Evolutionary conservation across 2,797 vertebrate genomes (phyloP).

Genomic region (Muscicapa striata): DNA sequence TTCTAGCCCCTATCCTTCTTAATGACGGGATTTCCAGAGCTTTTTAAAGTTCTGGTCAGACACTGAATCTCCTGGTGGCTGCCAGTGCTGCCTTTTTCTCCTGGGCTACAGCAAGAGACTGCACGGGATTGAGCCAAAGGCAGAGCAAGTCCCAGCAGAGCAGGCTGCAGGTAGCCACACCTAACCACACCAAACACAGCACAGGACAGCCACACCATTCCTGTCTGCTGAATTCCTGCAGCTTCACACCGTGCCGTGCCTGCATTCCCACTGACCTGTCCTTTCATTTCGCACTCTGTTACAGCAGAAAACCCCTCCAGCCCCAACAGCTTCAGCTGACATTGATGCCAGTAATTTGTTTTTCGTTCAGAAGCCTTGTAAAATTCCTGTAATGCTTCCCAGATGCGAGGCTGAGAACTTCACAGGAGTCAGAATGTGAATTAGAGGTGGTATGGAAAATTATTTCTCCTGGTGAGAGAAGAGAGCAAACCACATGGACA

Average conservation of each 20-base stretch:
- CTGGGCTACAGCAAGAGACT: not conserved
- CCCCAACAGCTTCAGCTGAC: not conserved
- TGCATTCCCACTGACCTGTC: not conserved
- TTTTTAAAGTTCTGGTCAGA: not conserved
- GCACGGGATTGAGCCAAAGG: fast-evolving
- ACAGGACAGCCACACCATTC: not conserved
- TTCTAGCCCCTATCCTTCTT: not conserved
- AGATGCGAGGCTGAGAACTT: not conserved
- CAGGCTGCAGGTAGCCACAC: not conserved
- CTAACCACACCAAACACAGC: not conserved
- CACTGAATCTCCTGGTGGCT: not conserved
- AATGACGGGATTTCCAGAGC: not conserved
- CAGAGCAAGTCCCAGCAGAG: not conserved
- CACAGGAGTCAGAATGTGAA: not conserved
- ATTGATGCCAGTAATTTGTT: not conserved
- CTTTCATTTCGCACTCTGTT: not conserved
- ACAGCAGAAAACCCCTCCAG: not conserved
- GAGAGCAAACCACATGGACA: not conserved
- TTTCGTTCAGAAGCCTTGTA: not conserved
- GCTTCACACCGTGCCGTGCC: fast-evolving
- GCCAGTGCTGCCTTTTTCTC: not conserved
- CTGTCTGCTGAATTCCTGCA: not conserved
- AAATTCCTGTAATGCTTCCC: slow-evolving; percentile 5
- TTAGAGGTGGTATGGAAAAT: not conserved
- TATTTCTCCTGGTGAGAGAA: not conserved